Conservation (phyloP, 2,888 invertebrate genomes). For the Dendrolimus houi region DNA sequence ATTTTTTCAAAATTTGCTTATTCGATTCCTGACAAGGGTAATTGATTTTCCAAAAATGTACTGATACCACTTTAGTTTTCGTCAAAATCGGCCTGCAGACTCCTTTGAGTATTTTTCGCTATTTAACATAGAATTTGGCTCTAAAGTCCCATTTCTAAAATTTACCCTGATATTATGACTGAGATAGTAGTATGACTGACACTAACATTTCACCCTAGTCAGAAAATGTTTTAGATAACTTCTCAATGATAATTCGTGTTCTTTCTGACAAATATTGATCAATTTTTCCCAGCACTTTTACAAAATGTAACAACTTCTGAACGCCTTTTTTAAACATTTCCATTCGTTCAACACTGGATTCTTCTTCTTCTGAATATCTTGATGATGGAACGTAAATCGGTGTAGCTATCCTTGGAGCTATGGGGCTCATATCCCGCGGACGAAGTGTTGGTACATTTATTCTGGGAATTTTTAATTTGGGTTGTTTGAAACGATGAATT, state of each 20-base stretch:
- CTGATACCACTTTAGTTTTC: too few relatives aligned
- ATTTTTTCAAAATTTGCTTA: too few relatives aligned
- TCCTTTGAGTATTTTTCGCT: too few relatives aligned
- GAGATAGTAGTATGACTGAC: too few relatives aligned
- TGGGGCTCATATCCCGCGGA: conserved; percentile 26
- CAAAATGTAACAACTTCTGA: conserved; percentile 58
- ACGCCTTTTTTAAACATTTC: conserved; percentile 61
- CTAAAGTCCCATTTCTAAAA: too few relatives aligned
- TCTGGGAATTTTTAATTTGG: conserved; percentile 36
- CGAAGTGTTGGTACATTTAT: conserved; percentile 42
- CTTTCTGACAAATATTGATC: conserved; percentile 62
- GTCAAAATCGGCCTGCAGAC: too few relatives aligned
- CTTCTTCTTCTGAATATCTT: conserved; percentile 32
- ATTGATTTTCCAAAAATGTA: too few relatives aligned
- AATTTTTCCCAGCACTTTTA: conserved; percentile 58
- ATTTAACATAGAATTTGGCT: too few relatives aligned
- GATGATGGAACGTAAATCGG: conserved; percentile 29
- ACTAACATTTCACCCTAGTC: conserved; percentile 21
- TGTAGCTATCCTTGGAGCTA: conserved; percentile 40
- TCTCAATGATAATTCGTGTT: conserved; percentile 56
- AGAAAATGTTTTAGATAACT: conserved; percentile 51
- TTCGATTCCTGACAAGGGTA: too few relatives aligned
- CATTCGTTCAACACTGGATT: conserved; percentile 56
- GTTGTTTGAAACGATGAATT: conserved; percentile 28
- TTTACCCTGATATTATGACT: too few relatives aligned